Conservation (phyloP, 1,140 invertebrate species). For the Schlechtendalia chinensis region DNA sequence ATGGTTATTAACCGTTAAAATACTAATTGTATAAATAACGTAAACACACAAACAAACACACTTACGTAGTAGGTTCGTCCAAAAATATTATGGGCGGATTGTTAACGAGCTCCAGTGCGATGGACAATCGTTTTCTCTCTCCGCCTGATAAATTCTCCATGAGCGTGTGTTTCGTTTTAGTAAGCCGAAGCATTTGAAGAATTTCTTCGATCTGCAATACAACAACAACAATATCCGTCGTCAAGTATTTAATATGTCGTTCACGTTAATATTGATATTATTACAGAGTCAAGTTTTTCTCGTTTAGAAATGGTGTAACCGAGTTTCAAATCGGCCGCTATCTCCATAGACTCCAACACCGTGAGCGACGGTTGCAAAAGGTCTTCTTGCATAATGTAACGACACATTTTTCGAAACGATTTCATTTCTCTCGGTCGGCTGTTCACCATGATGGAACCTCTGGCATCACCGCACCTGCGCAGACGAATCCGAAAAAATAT, state of each 20-base stretch:
- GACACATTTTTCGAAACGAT: constrained; percentile 79
- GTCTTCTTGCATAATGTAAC: constrained; percentile 95
- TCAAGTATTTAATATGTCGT: background rate
- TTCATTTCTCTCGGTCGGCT: constrained; percentile 70
- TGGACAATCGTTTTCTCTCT: constrained; percentile 85
- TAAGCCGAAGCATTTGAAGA: constrained; percentile 65
- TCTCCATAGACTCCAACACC: constrained; percentile 79
- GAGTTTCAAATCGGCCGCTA: constrained; percentile 85
- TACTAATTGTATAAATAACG: no score
- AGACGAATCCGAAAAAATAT: constrained; percentile 51
- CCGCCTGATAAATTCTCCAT: constrained; percentile 81
- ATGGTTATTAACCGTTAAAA: no score
- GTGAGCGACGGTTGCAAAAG: constrained; percentile 80
- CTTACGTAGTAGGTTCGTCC: constrained; percentile 81
- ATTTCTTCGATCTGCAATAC: constrained; percentile 70
- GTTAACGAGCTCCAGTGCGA: constrained; percentile 88
- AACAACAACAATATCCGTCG: background rate
- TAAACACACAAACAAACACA: constrained; percentile 48
- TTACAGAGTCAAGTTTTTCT: constrained; percentile 72
- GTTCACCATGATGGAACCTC: constrained; percentile 72
- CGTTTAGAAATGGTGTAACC: constrained; percentile 63
- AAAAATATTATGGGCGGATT: constrained; percentile 90
- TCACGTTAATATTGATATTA: constrained; percentile 52
- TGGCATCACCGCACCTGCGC: constrained; percentile 60
- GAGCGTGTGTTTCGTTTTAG: constrained; percentile 66